Evolutionary conservation across 2,113 vertebrate genomes (phyloP), one percentile per base, ranked within the genome.

Genomic region (Gymnogyps californianus): DNA sequence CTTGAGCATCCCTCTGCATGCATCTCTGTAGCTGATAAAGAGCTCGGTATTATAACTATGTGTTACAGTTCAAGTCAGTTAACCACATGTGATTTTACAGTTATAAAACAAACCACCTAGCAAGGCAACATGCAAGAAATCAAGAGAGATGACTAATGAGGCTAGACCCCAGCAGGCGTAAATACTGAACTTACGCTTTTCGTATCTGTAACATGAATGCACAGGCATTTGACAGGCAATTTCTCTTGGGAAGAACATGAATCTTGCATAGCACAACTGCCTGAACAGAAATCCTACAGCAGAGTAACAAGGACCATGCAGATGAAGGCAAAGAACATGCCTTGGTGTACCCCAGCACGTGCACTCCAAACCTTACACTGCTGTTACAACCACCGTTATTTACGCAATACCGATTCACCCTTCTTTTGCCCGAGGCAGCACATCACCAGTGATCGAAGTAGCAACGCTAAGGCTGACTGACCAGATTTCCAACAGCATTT

Each of bases 341-440:
- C 58, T 22, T 1, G 0, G 67, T 7, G 17, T 11, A 36, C 9
- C n/a, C 55, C 0, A 0, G 61, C 42, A 70, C 51, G 19, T 0
- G 4, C 1, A 0, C 7, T 64, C 16, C 69, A 2, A 8, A 47
- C 75, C 20, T 24, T 6, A 62, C 24, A 3, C 4, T 42, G 40
- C 76, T 28, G 36, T 59, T 49, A 25, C 36, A 49, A 3, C 5
- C 4, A 5, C 62, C 7, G 10, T 25, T 15, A 46, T 5, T 71
- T 3, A 65, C 2, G 1, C 42, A 49, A 12, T 19, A 89, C 19
- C 7, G 8, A 22, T 10, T 67, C 9, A 26, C 14, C 38, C 36
- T 34, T 38, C 49, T 57, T 52, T 59, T 44, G 40, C 28, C 22
- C 1, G 3, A 87, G 77, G 65, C 32, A 75, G 59, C 8, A 16